Percentiles rank a stretch among this genome's conserved stretches.
phyloP scores from a whole-genome alignment of 2,797 vertebrate genomes.

The Zonotrichia albicollis region DNA sequence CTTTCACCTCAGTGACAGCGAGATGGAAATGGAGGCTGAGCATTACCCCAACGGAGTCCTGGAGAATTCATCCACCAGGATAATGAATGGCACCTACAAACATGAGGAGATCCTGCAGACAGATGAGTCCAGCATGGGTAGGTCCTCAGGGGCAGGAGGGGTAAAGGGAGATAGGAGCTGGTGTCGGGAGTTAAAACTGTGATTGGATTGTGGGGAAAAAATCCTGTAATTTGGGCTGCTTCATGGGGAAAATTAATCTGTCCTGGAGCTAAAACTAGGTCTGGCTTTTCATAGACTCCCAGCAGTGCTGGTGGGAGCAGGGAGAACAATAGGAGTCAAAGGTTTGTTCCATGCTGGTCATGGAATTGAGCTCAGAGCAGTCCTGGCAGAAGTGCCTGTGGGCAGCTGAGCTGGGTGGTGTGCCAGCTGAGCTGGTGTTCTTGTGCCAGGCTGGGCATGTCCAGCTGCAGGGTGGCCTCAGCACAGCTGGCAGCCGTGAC shows the following conservation, averaged over 20 bases:
- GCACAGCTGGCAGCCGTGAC: background rate
- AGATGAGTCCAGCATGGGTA: conserved; percentile 92
- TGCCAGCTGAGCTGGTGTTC: too few species aligned
- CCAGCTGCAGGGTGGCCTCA: background rate
- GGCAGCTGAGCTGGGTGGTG: background rate
- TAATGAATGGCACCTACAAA: conserved; percentile 97
- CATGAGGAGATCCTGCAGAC: conserved; percentile 94
- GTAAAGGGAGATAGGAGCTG: background rate
- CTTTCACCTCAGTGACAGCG: conserved; percentile 85
- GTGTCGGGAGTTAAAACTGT: background rate
- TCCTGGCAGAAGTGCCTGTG: background rate
- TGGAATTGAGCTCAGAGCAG: background rate
- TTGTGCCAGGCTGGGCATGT: background rate
- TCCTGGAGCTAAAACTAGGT: background rate
- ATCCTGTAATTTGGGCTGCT: background rate
- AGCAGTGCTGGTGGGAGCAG: background rate
- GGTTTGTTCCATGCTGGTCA: background rate
- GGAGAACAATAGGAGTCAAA: background rate
- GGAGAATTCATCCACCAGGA: conserved; percentile 87
- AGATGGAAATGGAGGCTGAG: conserved; percentile 97
- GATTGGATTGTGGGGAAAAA: background rate
- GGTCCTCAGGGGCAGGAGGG: background rate
- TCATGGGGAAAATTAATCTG: background rate
- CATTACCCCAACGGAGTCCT: conserved; percentile 93
- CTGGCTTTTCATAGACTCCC: background rate